Base-by-base conservation (phyloP, 2,797 vertebrate genomes). In the Spizella passerina region DNA sequence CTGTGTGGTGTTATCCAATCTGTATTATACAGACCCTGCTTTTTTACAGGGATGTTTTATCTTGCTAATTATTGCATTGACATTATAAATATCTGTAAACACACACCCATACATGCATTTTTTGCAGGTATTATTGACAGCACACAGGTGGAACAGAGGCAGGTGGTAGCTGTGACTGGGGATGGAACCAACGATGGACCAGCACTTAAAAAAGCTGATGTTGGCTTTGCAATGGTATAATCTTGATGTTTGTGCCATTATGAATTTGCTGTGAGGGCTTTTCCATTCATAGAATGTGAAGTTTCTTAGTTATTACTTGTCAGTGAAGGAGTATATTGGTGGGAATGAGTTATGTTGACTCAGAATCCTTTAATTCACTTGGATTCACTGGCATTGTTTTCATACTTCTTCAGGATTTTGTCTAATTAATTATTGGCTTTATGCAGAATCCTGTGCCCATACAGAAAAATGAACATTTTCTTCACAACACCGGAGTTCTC, bases 171-270 rank as follows among this genome's bases (percentile, higher is more conserved):
- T 19, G 99, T 99, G 95, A 99, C 99, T 3, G 99, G 99, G 17
- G 99, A 99, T 7, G 99, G 99, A 61, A 99, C 99, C 95, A 99
- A 99, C 4, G 99, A 99, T 15, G 99, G 99, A 71, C 99, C 99
- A 43, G 99, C 99, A 5, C 98, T 99, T 63, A 99, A 99, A 97
- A 99, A 99, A 97, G 99, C 99, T 3, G 99, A 99, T 65, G 99
- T 99, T 38, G 99, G 99, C 82, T 99, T 99, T 69, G 99, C 99
- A 92, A 99, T 99, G 99, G 99, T 99, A 98, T 85, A 97, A 90
- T 59, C 44, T 91, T 56, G 36, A n/a, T 84, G 30, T 60, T 90
- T 81, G 36, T 85, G 61, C 76, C 29, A 3, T 47, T 64, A 41
- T n/a, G 59, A 59, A 49, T 61, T 46, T 78, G 27, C 61, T 80